phyloP scores from a whole-genome alignment of 2,113 vertebrate species.

The Climacteris rufus region DNA sequence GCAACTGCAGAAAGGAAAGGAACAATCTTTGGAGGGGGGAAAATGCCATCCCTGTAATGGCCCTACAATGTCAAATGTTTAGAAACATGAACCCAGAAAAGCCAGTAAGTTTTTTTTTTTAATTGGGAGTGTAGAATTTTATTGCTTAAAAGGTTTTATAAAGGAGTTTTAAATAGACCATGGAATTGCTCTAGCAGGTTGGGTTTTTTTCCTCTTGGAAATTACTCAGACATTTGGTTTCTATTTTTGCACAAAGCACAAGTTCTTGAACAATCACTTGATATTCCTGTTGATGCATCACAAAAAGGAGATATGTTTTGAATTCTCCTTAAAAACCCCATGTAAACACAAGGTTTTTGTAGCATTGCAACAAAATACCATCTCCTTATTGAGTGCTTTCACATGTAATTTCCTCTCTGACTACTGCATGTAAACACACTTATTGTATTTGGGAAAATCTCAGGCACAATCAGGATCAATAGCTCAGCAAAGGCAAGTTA shows the following conservation, averaged over 20 bases:
- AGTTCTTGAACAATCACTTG: constrained; percentile 77
- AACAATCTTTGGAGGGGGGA: not conserved
- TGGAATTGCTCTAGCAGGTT: constrained; percentile 68
- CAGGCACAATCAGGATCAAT: constrained; percentile 46
- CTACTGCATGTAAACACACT: constrained; percentile 80
- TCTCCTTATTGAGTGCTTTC: constrained; percentile 76
- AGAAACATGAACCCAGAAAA: constrained; percentile 66
- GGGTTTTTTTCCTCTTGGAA: constrained; percentile 63
- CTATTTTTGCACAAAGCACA: constrained; percentile 70
- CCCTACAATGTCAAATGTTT: constrained; percentile 17
- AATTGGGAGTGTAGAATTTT: constrained; percentile 61
- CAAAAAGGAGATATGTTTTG: constrained; percentile 80
- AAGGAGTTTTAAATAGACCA: constrained; percentile 77
- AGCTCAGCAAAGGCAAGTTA: constrained; percentile 19
- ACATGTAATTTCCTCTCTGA: constrained; percentile 75
- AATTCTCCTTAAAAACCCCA: constrained; percentile 81
- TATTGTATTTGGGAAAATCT: constrained; percentile 68
- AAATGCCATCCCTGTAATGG: constrained; percentile 6
- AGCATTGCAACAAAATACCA: constrained; percentile 79
- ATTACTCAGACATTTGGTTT: constrained; percentile 80
- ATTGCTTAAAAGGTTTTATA: constrained; percentile 80
- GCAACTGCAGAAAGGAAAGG: not conserved
- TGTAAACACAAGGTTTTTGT: constrained; percentile 86
- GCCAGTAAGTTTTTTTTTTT: constrained; percentile 30
- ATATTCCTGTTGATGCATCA: constrained; percentile 82